Base-by-base conservation (phyloP, 2,113 vertebrate species). In the Coracopsis vasa region DNA sequence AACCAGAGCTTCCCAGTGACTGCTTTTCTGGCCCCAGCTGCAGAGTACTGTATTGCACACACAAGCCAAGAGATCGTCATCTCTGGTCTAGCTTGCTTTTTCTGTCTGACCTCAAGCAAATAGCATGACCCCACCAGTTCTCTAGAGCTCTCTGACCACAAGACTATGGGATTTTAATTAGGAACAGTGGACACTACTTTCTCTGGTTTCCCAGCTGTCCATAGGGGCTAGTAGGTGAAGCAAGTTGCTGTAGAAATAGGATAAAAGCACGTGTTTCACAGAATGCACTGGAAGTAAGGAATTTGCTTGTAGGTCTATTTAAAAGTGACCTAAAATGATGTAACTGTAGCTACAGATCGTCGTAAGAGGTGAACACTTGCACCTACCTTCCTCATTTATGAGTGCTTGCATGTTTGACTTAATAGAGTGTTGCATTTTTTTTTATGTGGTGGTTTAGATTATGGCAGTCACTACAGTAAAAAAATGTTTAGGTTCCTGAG, bases 91-190 rank as follows among this genome's bases (percentile, higher is more conserved):
- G n/a, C 4, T 8, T 83, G 73, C 80, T 88, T 65, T 93, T 93
- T 64, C 78, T 83, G 85, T 74, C 81, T 94, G 67, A 92, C 73
- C 79, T 93, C 90, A 61, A 82, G 92, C 70, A 95, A 91, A 69
- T 64, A 64, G n/a, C 1, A 0, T 2, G 4, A 88, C 86, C 94
- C 33, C 2, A 7, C 23, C 4, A 1, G 61, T n/a, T 84, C 86
- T 85, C 77, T 62, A 66, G 84, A 78, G 84, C 79, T 86, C 66
- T 85, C 73, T 93, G 75, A 60, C 88, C 67, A 33, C 73, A 82
- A 51, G 61, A 28, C 66, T 70, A 9, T 54, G 73, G 82, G 85
- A 78, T 92, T 95, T 96, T 96, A 93, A 95, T 96, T 91, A 91
- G 92, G 79, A 96, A 56, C 94, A 69, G 70, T 75, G 90, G 92